Evolutionary conservation across 1,140 invertebrate species (phyloP), one percentile per base, ranked within the genome.

Genomic region (Euglossa dilemma): DNA sequence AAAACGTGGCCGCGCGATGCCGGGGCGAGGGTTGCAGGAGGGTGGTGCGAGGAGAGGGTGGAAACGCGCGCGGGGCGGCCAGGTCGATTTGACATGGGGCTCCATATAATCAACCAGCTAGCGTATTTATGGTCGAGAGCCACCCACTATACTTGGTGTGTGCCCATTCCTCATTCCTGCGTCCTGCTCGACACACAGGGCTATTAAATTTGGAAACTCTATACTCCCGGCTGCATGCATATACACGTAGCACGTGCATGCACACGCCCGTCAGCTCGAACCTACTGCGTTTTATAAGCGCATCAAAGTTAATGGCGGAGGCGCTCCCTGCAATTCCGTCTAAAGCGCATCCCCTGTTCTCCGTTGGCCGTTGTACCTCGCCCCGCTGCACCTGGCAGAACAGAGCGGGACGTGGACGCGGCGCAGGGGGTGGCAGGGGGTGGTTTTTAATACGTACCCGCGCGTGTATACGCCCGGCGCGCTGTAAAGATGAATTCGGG

Each of bases 181-280:
- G 79, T 89, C 84, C 87, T 86, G 83, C 84, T 72, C 85, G 80
- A 86, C 87, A 88, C 87, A 88, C 91, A 92, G 91, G 84, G 90
- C 91, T 93, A 92, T 93, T 93, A 93, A 93, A 93, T 93, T 93
- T 93, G 90, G 92, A 92, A 93, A 93, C 91, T 91, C 89, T 92
- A 93, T 93, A 93, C 87, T 85, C 84, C 76, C 76, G 72, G 61
- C 25, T 71, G 61, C 66, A 43, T 57, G 75, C 71, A 59, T 50
- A 61, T 56, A 67, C 57, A 54, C 36, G 57, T 25, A 36, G 47
- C 70, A 70, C 75, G 75, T 54, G n/a, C 45, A 71, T 66, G 25
- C 57, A n/a, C 36, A 47, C 64, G 67, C 36, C 61, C 47, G 25
- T 64, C 57, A 54, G 79, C 85, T 85, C 79, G 76, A 87, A 89